These are phyloP conservation scores for Anhinga anhinga DNA, from an alignment of 2,113 vertebrate genomes.

Conservation along the genomic window DNA sequence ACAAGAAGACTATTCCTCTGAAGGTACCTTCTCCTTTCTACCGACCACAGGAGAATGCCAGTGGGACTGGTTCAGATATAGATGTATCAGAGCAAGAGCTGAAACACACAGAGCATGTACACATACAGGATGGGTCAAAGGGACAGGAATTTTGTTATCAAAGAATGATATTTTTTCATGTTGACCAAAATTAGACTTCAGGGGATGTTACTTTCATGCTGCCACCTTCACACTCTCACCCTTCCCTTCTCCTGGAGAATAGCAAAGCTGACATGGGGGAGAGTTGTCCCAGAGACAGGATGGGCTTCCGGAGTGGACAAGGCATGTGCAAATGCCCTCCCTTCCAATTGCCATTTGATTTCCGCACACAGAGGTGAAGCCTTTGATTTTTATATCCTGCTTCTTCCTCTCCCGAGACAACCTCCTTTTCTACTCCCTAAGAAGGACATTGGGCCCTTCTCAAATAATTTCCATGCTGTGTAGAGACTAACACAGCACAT, in stretches of 20 bases:
- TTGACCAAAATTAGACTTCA: neutral
- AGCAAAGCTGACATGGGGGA: neutral
- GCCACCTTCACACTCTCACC: neutral
- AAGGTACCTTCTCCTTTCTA: neutral
- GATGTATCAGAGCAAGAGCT: neutral
- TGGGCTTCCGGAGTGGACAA: neutral
- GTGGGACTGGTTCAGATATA: neutral
- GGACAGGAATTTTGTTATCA: neutral
- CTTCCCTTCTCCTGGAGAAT: neutral
- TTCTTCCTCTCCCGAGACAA: neutral
- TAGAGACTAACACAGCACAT: neutral
- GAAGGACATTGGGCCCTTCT: neutral
- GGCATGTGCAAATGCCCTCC: neutral
- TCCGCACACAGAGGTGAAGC: neutral
- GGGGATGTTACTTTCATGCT: neutral
- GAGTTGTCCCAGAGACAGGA: neutral
- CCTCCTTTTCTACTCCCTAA: neutral
- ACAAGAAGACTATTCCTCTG: neutral
- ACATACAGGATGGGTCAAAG: neutral
- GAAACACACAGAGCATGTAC: rapidly evolving
- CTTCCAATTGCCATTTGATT: neutral
- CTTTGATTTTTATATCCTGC: neutral
- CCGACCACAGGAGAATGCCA: neutral
- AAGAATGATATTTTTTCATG: neutral
- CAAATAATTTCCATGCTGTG: neutral